Percentiles rank a stretch among this genome's conserved stretches.
Evolutionary conservation across 1,140 invertebrate genomes (phyloP).

Genomic region (Ostrea denselamellosa): DNA sequence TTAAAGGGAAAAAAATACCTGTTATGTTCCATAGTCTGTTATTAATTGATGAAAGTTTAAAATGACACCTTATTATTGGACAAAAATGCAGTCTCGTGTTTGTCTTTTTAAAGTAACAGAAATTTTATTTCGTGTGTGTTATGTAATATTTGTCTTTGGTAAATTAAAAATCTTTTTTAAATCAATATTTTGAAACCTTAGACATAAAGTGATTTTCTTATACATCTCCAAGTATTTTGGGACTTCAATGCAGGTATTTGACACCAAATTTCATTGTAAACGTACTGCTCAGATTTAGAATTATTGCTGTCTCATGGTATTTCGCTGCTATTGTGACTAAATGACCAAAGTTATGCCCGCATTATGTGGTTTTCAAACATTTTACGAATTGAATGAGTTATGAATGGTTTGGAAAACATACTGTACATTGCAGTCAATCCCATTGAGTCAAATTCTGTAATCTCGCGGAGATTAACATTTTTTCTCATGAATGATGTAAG

Average conservation of each 20-base stretch:
- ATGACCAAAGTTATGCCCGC: neutral
- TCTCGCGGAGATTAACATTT: conserved; percentile 29
- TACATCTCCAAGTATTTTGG: neutral
- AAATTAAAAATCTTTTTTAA: neutral
- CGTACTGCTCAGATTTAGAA: neutral
- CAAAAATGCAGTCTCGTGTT: neutral
- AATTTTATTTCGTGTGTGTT: neutral
- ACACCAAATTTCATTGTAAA: neutral
- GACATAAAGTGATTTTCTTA: neutral
- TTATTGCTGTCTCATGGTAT: neutral
- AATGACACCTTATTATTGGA: neutral
- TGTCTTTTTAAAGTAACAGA: neutral
- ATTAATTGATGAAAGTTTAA: conserved; percentile 16
- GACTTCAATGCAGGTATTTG: neutral
- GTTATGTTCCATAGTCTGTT: neutral
- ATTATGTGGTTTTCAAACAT: neutral
- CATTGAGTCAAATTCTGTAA: neutral
- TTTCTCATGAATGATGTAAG: conserved; percentile 29
- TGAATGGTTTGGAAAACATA: neutral
- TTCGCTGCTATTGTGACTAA: neutral
- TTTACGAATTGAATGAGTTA: neutral
- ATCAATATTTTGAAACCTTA: neutral
- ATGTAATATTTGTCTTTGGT: neutral
- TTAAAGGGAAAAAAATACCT: neutral
- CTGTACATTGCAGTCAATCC: conserved; percentile 9